Evolutionary conservation across 1,140 invertebrate genomes (phyloP).

Genomic region (Araneus ventricosus): DNA sequence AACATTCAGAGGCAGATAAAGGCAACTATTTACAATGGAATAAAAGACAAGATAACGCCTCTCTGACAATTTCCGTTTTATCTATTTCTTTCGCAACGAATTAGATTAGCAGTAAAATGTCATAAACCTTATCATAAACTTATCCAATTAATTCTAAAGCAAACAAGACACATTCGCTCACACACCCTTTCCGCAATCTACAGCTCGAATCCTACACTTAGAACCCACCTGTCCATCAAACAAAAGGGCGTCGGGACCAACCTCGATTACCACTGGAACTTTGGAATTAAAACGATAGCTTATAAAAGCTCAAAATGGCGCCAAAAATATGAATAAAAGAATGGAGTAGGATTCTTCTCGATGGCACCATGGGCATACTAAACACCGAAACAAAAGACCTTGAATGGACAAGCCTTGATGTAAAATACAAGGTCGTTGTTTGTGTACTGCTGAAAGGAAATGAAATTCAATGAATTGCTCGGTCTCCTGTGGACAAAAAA

Average conservation of each 20-base stretch:
- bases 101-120: background rate
- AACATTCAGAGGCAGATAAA: background rate
- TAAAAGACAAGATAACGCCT: background rate
- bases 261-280: background rate
- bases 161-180: background rate
- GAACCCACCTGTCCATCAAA: background rate
- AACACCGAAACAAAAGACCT: background rate
- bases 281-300: background rate
- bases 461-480: background rate
- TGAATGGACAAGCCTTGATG: background rate
- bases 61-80: background rate
- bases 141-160: conserved; percentile 3
- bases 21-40: background rate
- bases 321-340: background rate
- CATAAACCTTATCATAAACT: background rate
- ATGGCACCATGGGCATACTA: background rate
- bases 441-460: background rate
- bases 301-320: background rate
- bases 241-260: background rate
- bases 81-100: background rate
- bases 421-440: background rate
- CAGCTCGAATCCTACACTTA: background rate
- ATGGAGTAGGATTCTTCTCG: background rate
- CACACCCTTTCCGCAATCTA: background rate
- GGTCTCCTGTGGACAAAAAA: background rate